A percentile compares a stretch with the other conserved stretches of the same genome.
Conservation (phyloP, 1,140 invertebrate genomes). For the Ephestia elutella region DNA sequence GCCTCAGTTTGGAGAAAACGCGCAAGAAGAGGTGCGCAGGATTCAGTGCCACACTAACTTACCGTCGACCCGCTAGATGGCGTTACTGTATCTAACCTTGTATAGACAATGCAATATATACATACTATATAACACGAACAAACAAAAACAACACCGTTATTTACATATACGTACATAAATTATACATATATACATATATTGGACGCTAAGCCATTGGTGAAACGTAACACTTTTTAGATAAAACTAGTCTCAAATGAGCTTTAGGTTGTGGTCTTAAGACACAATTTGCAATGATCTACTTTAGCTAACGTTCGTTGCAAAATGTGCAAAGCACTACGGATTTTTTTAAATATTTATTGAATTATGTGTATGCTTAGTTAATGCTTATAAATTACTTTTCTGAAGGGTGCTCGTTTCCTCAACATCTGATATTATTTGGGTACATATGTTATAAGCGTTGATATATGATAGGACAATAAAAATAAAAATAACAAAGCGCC, state of each 20-base stretch:
- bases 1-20: neutral
- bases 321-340: too few relatives aligned
- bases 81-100: slow-evolving; percentile 11
- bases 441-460: neutral
- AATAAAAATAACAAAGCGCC: slow-evolving; percentile 15
- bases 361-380: too few relatives aligned
- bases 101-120: slow-evolving; percentile 5
- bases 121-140: slow-evolving; percentile 9
- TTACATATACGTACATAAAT: slow-evolving; percentile 20
- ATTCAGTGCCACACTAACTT: slow-evolving; percentile 51
- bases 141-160: slow-evolving; percentile 15
- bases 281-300: too few relatives aligned
- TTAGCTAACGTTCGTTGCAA: too few relatives aligned
- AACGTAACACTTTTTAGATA: neutral
- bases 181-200: slow-evolving; percentile 18
- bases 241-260: neutral
- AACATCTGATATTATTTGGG: neutral
- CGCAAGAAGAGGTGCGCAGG: slow-evolving; percentile 11
- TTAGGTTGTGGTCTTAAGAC: neutral
- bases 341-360: too few relatives aligned
- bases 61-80: slow-evolving; percentile 32
- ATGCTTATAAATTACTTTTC: too few relatives aligned
- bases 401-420: neutral
- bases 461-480: neutral
- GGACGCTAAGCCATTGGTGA: neutral